Percentiles rank a stretch among this genome's conserved stretches.
These are phyloP conservation scores for Ammodytes dubius DNA, from an alignment of 2,113 vertebrate species.

Conservation along the genomic window DNA sequence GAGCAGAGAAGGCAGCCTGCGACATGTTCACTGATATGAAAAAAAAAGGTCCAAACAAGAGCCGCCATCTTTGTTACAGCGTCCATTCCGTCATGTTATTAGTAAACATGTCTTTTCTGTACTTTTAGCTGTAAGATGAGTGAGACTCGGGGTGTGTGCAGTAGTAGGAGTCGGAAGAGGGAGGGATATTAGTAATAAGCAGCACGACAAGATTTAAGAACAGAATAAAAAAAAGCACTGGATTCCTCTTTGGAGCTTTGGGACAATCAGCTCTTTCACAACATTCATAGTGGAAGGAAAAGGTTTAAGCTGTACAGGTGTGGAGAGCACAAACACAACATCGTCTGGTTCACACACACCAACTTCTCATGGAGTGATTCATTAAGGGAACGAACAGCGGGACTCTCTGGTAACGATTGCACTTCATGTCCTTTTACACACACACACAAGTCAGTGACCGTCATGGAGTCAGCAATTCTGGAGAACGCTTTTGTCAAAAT, in stretches of 20 bases:
- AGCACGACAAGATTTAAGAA: slow-evolving; percentile 53
- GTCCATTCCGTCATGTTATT: neutral
- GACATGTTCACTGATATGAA: neutral
- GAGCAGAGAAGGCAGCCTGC: slow-evolving; percentile 6
- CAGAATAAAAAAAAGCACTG: slow-evolving; percentile 40
- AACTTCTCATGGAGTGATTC: slow-evolving; percentile 7
- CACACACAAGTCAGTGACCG: neutral
- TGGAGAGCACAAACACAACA: slow-evolving; percentile 57
- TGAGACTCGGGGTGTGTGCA: neutral
- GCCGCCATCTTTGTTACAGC: neutral
- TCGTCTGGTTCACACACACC: neutral
- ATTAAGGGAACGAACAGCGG: slow-evolving; percentile 42
- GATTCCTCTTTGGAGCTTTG: slow-evolving; percentile 68
- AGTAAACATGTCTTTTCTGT: neutral
- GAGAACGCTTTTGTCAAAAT: too few species aligned
- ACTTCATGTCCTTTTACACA: slow-evolving; percentile 52
- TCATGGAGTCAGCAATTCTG: neutral
- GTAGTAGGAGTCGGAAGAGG: neutral
- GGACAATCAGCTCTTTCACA: slow-evolving; percentile 49
- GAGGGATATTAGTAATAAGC: slow-evolving; percentile 41
- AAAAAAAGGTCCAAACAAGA: slow-evolving; percentile 15
- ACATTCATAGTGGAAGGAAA: slow-evolving; percentile 56
- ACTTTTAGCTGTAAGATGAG: slow-evolving; percentile 9
- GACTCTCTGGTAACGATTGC: slow-evolving; percentile 58
- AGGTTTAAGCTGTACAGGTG: slow-evolving; percentile 38